These are phyloP conservation scores for Myotis findleyi DNA, from an alignment of 2,797 vertebrate species.

Conservation along the genomic window DNA sequence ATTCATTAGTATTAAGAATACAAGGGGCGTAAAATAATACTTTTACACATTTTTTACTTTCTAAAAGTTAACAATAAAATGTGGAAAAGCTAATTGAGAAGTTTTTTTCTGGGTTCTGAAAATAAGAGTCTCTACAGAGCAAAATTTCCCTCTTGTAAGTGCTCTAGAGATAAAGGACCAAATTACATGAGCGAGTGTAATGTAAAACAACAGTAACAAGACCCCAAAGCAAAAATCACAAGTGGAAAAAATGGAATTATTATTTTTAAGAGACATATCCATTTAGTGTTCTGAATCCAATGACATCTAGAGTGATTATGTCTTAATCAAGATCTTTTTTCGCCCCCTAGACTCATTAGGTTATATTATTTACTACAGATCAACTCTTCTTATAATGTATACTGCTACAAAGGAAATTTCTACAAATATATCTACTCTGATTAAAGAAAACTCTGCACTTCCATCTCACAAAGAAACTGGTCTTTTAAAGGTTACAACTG, in stretches of 20 bases:
- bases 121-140: not conserved
- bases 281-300: not conserved
- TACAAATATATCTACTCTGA: not conserved
- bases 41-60: not conserved
- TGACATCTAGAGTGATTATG: not conserved
- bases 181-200: not conserved
- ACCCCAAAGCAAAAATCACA: not conserved
- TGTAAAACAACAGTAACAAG: not conserved
- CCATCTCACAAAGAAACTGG: slow-evolving; percentile 11
- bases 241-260: slow-evolving; percentile 16
- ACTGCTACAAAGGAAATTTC: not conserved
- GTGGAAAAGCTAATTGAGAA: not conserved
- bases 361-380: slow-evolving; percentile 42
- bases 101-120: slow-evolving; percentile 19
- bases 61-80: slow-evolving; percentile 37
- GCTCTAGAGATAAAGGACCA: slow-evolving; percentile 9
- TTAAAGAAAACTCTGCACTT: slow-evolving; percentile 20
- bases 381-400: not conserved
- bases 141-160: not conserved
- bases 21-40: not conserved
- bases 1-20: slow-evolving; percentile 27
- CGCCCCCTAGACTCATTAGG: not conserved
- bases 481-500: not conserved
- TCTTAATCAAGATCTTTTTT: not conserved
- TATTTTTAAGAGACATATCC: not conserved